Evolutionary conservation across 2,888 invertebrate genomes (phyloP), one percentile per base, ranked within the genome.

Genomic region (Agrotis exclamationis): DNA sequence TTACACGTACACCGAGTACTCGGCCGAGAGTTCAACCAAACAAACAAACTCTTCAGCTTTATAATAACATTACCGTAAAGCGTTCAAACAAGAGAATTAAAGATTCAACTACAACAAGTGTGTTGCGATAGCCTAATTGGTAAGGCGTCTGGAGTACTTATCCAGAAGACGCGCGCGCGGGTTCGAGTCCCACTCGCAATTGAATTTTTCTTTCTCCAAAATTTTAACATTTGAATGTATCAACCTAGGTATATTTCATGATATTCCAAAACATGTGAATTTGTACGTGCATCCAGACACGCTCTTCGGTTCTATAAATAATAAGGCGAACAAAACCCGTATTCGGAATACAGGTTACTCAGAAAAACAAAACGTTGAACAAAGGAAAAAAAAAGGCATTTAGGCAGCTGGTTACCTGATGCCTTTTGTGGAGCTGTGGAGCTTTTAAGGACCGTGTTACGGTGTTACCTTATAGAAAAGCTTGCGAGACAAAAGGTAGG

Each of bases 341-440:
- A 73, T 73, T 48, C 1, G 24, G 24, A 57, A 47, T 51, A 5
- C 54, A 16, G 47, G 57, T n/a, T 22, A 28, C 13, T 45, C 57
- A 51, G 39, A 20, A 70, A 67, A 67, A 20, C 16, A 70, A 58
- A 56, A 20, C 33, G 14, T 6, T 3, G 14, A 39, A 20, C 44
- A 45, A 53, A 5, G 1, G 1, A 6, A 16, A 4, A 6, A 16
- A 2, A 72, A 51, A 20, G 2, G 13, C 3, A 6, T 47, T 50
- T 1, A 9, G 33, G 22, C 58, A 33, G 28, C 16, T 28, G 47
- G 22, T 73, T 24, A 18, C 24, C 53, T 44, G 47, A 20, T 24
- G 16, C 13, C 18, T 59, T 58, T 44, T 74, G 24, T 54, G 20
- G 39, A 39, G 39, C 39, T 39, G 39, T 39, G 20, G 39, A 14